Conservation (phyloP, 1,140 invertebrate species). For the Bombus sylvicola region DNA sequence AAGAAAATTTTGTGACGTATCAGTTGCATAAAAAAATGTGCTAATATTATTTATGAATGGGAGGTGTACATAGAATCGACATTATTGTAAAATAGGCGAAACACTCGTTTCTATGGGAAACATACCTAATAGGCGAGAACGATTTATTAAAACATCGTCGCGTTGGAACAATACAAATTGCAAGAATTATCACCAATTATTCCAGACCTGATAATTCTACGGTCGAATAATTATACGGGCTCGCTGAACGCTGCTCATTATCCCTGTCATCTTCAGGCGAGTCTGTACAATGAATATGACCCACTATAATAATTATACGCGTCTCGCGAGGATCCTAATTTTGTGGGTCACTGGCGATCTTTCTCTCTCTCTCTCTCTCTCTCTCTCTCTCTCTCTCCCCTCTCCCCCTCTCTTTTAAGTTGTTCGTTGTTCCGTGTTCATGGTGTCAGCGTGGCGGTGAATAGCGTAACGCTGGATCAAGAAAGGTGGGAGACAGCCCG, state of each 20-base stretch:
- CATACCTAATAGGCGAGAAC: background rate
- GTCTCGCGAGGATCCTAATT: slow-evolving; percentile 33
- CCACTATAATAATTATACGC: slow-evolving; percentile 43
- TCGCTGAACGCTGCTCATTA: background rate
- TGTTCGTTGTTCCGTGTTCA: background rate
- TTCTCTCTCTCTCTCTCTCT: background rate
- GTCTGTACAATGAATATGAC: slow-evolving; percentile 12
- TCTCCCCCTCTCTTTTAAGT: background rate
- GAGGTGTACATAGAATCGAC: background rate
- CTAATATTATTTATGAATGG: too few relatives aligned
- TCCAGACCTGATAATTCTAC: slow-evolving; percentile 2
- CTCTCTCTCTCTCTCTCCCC: background rate
- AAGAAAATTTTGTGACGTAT: too few relatives aligned
- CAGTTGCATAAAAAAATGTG: too few relatives aligned
- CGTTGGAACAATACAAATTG: slow-evolving; percentile 25
- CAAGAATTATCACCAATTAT: slow-evolving; percentile 32
- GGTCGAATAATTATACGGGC: slow-evolving; percentile 23
- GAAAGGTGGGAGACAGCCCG: slow-evolving; percentile 58
- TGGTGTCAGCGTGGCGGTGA: slow-evolving; percentile 22
- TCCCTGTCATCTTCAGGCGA: slow-evolving; percentile 12
- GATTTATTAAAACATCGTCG: background rate
- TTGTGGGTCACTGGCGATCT: slow-evolving; percentile 50
- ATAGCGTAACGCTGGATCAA: slow-evolving; percentile 36
- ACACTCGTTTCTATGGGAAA: background rate
- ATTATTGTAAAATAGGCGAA: background rate